Percentiles rank a stretch among this genome's conserved stretches.
These are phyloP conservation scores for Dryococelus australis DNA, from an alignment of 2,888 invertebrate genomes.

Conservation along the genomic window DNA sequence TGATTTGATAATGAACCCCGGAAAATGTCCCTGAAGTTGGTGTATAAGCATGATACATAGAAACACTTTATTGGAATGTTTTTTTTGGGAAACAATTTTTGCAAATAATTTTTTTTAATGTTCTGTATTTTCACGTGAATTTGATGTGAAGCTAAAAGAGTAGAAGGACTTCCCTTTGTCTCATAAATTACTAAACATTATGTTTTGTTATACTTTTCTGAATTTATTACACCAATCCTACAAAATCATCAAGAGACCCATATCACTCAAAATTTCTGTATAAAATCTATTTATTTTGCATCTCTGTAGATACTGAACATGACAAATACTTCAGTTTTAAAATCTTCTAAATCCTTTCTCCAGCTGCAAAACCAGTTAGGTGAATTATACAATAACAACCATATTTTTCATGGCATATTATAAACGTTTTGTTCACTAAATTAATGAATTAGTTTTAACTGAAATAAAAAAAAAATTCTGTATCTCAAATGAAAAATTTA, in stretches of 20 bases:
- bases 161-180: too few species aligned
- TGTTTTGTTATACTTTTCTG: background rate
- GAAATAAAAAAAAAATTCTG: background rate
- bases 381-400: background rate
- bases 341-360: background rate
- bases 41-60: background rate
- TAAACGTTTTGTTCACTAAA: background rate
- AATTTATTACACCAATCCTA: background rate
- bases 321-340: background rate
- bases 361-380: constrained; percentile 5
- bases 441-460: background rate
- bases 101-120: background rate
- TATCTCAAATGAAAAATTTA: background rate
- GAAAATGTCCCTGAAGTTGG: constrained; percentile 19
- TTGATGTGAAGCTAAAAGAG: background rate
- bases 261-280: background rate
- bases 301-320: background rate
- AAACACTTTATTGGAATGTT: background rate
- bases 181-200: too few species aligned
- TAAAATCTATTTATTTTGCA: background rate
- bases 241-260: background rate
- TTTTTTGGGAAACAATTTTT: background rate
- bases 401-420: background rate
- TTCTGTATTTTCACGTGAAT: background rate
- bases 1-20: background rate